phyloP scores from a whole-genome alignment of 2,888 invertebrate genomes.

The Nipponacmea schrenckii region DNA sequence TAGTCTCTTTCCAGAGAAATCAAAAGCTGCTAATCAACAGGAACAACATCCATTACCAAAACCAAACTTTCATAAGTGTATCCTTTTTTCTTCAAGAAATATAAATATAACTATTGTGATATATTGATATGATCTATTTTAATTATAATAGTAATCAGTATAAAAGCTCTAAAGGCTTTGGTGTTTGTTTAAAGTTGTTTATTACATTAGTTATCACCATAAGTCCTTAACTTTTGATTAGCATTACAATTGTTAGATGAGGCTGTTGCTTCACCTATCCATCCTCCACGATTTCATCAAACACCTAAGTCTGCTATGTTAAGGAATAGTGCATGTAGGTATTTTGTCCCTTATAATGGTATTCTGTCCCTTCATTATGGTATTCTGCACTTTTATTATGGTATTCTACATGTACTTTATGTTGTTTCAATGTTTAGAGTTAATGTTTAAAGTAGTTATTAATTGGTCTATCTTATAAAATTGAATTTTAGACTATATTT shows the following conservation, averaged over 20 bases:
- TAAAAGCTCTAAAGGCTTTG: no score
- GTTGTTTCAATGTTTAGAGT: no score
- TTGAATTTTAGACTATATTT: neutral
- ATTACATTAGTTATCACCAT: no score
- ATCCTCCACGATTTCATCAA: constrained; percentile 30
- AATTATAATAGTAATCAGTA: no score
- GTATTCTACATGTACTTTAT: no score
- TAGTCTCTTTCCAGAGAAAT: neutral
- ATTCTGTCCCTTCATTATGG: neutral
- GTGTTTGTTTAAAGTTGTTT: no score
- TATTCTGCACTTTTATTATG: no score
- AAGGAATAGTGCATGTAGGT: constrained; percentile 47
- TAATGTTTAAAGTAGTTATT: no score
- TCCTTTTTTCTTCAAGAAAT: neutral
- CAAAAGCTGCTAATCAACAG: neutral
- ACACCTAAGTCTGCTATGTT: constrained; percentile 43
- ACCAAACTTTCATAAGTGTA: neutral
- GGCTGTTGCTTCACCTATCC: constrained; percentile 48
- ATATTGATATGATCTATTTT: no score
- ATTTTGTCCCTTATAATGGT: neutral
- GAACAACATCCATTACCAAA: neutral
- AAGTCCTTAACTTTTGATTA: constrained; percentile 26
- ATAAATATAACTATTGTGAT: no score
- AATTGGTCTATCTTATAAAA: no score
- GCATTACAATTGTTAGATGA: constrained; percentile 60